Evolutionary conservation across 1,140 invertebrate genomes (phyloP).

Genomic region (Drosophila ironensis): DNA sequence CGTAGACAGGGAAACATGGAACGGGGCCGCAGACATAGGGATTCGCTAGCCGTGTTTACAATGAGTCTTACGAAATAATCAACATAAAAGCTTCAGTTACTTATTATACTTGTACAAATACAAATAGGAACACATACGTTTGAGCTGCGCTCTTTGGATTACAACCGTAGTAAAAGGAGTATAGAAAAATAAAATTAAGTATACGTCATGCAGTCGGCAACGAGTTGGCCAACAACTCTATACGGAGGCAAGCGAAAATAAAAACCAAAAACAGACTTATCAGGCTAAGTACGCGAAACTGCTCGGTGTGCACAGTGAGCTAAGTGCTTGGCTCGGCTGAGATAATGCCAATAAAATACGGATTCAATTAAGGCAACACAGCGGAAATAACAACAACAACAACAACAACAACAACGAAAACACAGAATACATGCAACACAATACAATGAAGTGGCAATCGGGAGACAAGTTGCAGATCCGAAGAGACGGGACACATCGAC

Average conservation of each 20-base stretch:
- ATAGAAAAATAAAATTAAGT: slow-evolving; percentile 27
- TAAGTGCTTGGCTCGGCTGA: slow-evolving; percentile 55
- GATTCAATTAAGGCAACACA: slow-evolving; percentile 66
- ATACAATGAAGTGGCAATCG: slow-evolving; percentile 25
- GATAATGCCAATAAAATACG: slow-evolving; percentile 71
- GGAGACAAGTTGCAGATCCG: slow-evolving; percentile 41
- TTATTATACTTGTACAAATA: slow-evolving; percentile 55
- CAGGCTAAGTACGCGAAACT: slow-evolving; percentile 13
- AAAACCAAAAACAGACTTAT: background rate
- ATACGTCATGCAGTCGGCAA: slow-evolving; percentile 36
- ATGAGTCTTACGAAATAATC: slow-evolving; percentile 70
- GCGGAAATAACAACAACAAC: slow-evolving; percentile 39
- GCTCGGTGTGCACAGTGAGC: slow-evolving; percentile 21
- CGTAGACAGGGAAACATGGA: background rate
- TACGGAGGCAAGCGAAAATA: background rate
- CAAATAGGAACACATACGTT: slow-evolving; percentile 1
- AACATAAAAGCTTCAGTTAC: slow-evolving; percentile 77
- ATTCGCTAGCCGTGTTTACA: slow-evolving; percentile 43
- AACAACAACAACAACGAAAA: slow-evolving; percentile 25
- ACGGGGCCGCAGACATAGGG: slow-evolving; percentile 21
- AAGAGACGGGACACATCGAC: slow-evolving; percentile 26
- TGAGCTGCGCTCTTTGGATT: slow-evolving; percentile 10
- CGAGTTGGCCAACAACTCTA: background rate
- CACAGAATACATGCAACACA: slow-evolving; percentile 8
- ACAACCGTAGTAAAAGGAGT: slow-evolving; percentile 13